Evolutionary conservation across 2,797 vertebrate genomes (phyloP), one percentile per base, ranked within the genome.

Genomic region (Epinephelus awoara): DNA sequence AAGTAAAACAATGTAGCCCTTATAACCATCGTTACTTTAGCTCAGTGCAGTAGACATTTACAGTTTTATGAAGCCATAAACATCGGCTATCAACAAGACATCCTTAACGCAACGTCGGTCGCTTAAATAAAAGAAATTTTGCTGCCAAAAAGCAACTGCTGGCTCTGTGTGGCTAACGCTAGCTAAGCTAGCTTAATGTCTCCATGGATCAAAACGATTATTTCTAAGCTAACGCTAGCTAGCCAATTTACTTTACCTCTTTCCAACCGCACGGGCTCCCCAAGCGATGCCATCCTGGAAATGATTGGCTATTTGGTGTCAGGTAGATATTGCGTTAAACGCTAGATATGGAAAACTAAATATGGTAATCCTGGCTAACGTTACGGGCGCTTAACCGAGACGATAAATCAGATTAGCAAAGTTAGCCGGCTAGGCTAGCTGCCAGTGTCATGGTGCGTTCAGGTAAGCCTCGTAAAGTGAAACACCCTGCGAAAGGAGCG

Each of bases 211-310:
- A 90, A 75, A 89, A 87, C 88, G 90, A 86, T 89, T 84, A 80
- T 83, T 64, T 63, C 25, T 21, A 14, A 82, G 91, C 88, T 91
- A 91, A 67, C 83, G 34, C 77, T 81, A 89, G 86, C 85, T 69
- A 89, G 85, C 91, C 77, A 72, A 79, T 91, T 87, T 88, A 90
- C 59, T 46, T 90, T 94, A 98, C 98, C 98, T 96, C 97, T 93
- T 94, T 99, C 98, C 94, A 99, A 78, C 61, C 97, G 95, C 49
- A 99, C 97, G 17, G 98, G 96, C 64, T 99, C 98, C 0, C 97
- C 96, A 52, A 97, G 88, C 67, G 97, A 96, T 90, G 98, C 98
- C 98, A 99, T 99, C 91, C 85, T 95, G 49, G 1, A 38, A 71
- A 9, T 13, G 3, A 42, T 7, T 18, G 8, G 6, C 2, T 54